A percentile compares a stretch with the other conserved stretches of the same genome.
phyloP scores from a whole-genome alignment of 2,113 vertebrate genomes.

The Perccottus glenii region DNA sequence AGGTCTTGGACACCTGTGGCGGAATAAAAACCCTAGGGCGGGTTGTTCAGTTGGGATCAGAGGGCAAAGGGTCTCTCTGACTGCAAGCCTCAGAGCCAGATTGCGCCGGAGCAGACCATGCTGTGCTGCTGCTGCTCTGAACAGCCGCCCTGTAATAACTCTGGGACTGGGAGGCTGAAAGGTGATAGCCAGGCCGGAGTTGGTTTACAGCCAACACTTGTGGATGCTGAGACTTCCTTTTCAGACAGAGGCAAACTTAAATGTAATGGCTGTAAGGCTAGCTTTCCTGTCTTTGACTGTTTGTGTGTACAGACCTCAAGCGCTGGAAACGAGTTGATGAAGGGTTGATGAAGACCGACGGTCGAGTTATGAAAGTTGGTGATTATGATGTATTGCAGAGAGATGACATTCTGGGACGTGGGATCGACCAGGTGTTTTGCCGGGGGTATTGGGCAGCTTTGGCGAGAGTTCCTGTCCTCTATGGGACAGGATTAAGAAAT shows the following conservation, averaged over 20 bases:
- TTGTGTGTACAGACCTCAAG: slow-evolving; percentile 46
- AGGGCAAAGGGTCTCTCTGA: slow-evolving; percentile 20
- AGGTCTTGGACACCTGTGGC: slow-evolving; percentile 63
- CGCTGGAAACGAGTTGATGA: slow-evolving; percentile 47
- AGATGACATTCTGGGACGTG: slow-evolving; percentile 36
- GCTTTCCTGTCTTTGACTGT: slow-evolving; percentile 79
- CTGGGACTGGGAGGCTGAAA: slow-evolving; percentile 75
- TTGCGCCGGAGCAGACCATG: slow-evolving; percentile 45
- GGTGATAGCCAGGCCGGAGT: slow-evolving; percentile 73
- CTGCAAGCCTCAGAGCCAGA: slow-evolving; percentile 44
- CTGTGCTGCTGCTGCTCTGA: slow-evolving; percentile 51
- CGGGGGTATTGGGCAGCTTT: slow-evolving; percentile 25
- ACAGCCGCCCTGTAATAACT: slow-evolving; percentile 74
- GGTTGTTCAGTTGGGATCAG: slow-evolving; percentile 34
- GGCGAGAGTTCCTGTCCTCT: slow-evolving; percentile 55
- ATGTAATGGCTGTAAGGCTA: slow-evolving; percentile 69
- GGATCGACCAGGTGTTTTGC: slow-evolving; percentile 52
- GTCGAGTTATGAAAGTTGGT: slow-evolving; percentile 48
- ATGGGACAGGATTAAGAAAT: slow-evolving; percentile 51
- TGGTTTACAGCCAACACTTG: slow-evolving; percentile 74
- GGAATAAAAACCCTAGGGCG: slow-evolving; percentile 39
- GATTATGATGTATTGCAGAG: slow-evolving; percentile 56
- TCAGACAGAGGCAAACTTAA: slow-evolving; percentile 74
- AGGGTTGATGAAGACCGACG: slow-evolving; percentile 60
- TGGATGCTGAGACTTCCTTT: slow-evolving; percentile 69